Base-by-base conservation (phyloP, 2,888 invertebrate genomes). In the Ophonus ardosiacus region DNA sequence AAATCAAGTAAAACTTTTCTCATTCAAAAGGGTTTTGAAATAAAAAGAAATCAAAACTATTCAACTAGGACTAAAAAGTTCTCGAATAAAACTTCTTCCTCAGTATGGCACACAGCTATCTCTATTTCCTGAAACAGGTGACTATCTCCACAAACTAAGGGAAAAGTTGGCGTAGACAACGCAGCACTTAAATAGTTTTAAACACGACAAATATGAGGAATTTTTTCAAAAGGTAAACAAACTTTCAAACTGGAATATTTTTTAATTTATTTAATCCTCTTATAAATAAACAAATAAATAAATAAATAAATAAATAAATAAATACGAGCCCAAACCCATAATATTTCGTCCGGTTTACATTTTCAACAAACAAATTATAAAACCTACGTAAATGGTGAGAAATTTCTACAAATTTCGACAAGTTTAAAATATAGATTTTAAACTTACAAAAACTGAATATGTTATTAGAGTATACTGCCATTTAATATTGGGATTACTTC, bases 1-100 rank as follows among this genome's bases (percentile, higher is more conserved):
- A 68, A 68, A 68, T 68, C 68, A 68, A 68, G 31, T 68, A 38
- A 68, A 68, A 68, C 68, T 68, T 68, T 68, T 68, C 68, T 68
- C 68, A 68, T 68, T 68, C 68, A 68, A 68, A 68, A 68, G 68
- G 68, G 31, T 68, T 31, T 31, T 68, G 15, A 68, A 68, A 68
- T 68, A 68, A 68, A 68, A 68, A 68, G 24, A 68, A 68, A 68
- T 68, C 68, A 31, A 68, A 68, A 68, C 68, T 68, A 38, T 68
- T 68, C 68, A 68, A 68, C 68, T 63, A 63, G 21, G 68, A 31
- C 7, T 24, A 68, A n/a, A 68, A 68, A 68, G 68, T 68, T 68
- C 68, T 40, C 68, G n/a, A 68, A 68, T 68, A 68, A 68, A 68
- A 68, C 68, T 68, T 68, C 31, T n/a, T 18, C 24, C 38, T 2